Evolutionary conservation across 2,113 vertebrate genomes (phyloP), one percentile per base, ranked within the genome.

Genomic region (Coracopsis vasa): DNA sequence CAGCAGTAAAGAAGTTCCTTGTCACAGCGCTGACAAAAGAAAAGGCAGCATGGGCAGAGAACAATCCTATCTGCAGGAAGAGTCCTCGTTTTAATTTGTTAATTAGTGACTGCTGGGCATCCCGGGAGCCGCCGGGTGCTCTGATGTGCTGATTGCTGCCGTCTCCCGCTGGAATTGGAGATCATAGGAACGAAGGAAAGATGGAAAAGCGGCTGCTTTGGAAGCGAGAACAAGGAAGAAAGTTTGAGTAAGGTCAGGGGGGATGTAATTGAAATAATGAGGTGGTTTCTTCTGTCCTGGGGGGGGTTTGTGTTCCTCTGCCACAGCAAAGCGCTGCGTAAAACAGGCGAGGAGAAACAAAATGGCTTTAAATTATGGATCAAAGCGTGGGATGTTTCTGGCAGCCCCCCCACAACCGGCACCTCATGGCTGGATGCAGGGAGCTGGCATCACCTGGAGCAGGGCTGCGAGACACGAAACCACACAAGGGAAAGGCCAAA

Each of bases 41-140:
- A 92, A 90, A 96, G 88, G 69, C 88, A 67, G 71, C 90, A 81
- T 80, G 2, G 2, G 69, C 73, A 81, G 88, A 56, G 92, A 95
- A 96, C 94, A 97, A 96, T 96, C 84, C 58, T 96, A 97, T 96
- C 95, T 96, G 90, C 80, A 51, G 84, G 56, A 72, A 85, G 74
- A 88, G 80, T 88, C 53, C 35, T 82, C 65, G 16, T 27, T 24
- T 35, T 77, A 95, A 94, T 95, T 96, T 91, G 86, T 96, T 97
- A 97, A 97, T 97, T 97, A 96, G 91, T 93, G 95, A 92, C 95
- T 96, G 92, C 95, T 94, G 94, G 95, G 96, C 95, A 97, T 96
- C 95, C 95, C 95, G 86, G 84, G 77, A 60, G 86, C 61, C 35
- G 82, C 96, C 96, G 94, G 86, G 94, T 88, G 88, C 95, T 97